Base-by-base conservation (phyloP, 37 sponge, comb jelly and placozoan species). In the Haliclona indistincta region DNA sequence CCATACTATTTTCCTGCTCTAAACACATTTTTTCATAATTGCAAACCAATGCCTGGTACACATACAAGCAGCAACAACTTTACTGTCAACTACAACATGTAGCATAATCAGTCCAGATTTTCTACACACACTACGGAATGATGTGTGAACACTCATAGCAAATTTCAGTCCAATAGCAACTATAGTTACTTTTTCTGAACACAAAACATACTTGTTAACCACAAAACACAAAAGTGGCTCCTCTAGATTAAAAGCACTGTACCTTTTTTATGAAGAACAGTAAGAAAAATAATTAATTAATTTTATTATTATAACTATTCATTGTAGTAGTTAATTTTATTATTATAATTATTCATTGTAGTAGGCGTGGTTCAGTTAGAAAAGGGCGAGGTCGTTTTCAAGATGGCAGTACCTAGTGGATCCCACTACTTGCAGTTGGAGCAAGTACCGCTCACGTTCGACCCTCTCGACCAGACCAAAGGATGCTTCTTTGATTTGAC, bases 401-500 rank as follows among this genome's bases (percentile, higher is more conserved):
- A 38, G 62, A 36, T 4, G 36, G 32, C 3, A 15, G 15, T 47
- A 15, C 13, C 51, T 47, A 15, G 51, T 17, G 51, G 54, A 13
- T 25, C 11, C 22, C 54, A 75, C 29, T 83, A 67, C 64, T 39
- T 83, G 10, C 60, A 75, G 23, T 32, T 83, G 39, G 45, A 41
- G 1, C 76, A 88, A 56, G 53, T 88, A 1, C 82, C 89, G 3
- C 66, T 93, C 55, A 73, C 70, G 3, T 93, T 93, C 58, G 93
- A 86, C 10, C 88, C 93, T 0, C 41, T 90, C 2, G 77, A 80
- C 54, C 61, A 90, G 44, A 81, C 84, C 45, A 76, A 84, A 65
- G 84, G 89, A 23, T 81, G 75, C 54, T 93, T 93, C 72, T 93
- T 88, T 36, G 94, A 93, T 35, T 83, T 76, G 68, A 60, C 55